phyloP scores from a whole-genome alignment of 2,797 vertebrate species.

The Gymnocypris eckloni region DNA sequence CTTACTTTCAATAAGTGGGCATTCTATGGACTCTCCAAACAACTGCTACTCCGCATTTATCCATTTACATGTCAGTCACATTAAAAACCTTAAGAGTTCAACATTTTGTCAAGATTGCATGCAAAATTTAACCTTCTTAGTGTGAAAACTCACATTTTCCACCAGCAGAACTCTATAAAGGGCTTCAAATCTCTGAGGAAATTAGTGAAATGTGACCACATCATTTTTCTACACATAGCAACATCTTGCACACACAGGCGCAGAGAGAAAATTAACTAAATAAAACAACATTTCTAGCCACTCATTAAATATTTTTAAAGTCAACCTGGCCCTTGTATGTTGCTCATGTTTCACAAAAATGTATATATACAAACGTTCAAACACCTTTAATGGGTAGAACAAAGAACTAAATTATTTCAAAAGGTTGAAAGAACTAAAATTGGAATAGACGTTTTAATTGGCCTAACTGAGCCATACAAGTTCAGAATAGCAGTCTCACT shows the following conservation, averaged over 20 bases:
- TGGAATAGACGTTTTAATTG: neutral
- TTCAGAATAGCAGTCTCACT: neutral
- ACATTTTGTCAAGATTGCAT: neutral
- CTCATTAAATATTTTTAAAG: slow-evolving; percentile 28
- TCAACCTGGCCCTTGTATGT: neutral
- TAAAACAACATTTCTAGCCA: slow-evolving; percentile 32
- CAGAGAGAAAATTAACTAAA: slow-evolving; percentile 69
- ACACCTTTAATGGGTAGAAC: slow-evolving; percentile 59
- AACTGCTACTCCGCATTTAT: neutral
- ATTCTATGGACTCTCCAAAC: neutral
- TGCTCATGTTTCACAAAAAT: slow-evolving; percentile 37
- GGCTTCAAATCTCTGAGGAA: neutral
- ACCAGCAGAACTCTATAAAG: neutral
- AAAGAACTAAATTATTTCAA: slow-evolving; percentile 62
- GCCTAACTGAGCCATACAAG: neutral
- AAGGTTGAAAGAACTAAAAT: slow-evolving; percentile 57
- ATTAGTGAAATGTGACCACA: neutral
- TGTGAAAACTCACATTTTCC: neutral
- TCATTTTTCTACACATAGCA: slow-evolving; percentile 1
- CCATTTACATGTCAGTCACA: neutral
- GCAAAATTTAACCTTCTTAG: neutral
- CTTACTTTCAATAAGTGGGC: slow-evolving; percentile 26
- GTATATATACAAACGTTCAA: slow-evolving; percentile 61
- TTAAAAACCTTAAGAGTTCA: neutral
- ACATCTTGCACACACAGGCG: slow-evolving; percentile 45